phyloP scores from a whole-genome alignment of 2,888 invertebrate species.

The Chymomyza procnemis region DNA sequence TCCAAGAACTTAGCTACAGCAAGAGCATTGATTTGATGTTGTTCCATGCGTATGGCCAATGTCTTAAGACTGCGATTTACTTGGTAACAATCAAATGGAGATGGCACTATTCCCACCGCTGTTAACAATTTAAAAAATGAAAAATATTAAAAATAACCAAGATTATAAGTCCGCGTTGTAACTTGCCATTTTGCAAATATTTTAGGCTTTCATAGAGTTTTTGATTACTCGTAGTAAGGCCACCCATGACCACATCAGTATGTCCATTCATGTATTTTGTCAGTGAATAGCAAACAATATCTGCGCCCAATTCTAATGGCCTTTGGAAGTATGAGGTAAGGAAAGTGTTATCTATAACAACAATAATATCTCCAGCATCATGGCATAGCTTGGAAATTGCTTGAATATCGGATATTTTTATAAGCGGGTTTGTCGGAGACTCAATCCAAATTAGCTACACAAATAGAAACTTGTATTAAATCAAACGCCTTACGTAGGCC shows the following conservation, averaged over 20 bases:
- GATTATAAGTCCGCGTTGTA: not conserved
- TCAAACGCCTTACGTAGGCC: not conserved
- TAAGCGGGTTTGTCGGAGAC: slow-evolving; percentile 95
- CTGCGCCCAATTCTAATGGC: slow-evolving; percentile 93
- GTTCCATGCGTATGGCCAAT: slow-evolving; percentile 92
- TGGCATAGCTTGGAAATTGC: slow-evolving; percentile 84
- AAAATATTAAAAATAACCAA: not conserved
- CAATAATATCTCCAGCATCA: slow-evolving; percentile 79
- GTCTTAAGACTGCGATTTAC: slow-evolving; percentile 97
- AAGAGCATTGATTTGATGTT: slow-evolving; percentile 89
- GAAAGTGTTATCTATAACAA: slow-evolving; percentile 96
- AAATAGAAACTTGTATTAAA: not conserved
- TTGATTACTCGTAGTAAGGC: slow-evolving; percentile 86
- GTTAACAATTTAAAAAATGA: not conserved
- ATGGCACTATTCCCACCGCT: slow-evolving; percentile 90
- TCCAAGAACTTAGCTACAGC: slow-evolving; percentile 90
- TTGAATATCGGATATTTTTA: slow-evolving; percentile 93
- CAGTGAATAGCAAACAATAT: slow-evolving; percentile 93
- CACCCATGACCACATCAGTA: slow-evolving; percentile 98
- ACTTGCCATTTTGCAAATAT: slow-evolving; percentile 91
- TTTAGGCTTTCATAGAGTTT: slow-evolving; percentile 85
- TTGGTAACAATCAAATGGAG: slow-evolving; percentile 96
- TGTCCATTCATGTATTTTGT: slow-evolving; percentile 99
- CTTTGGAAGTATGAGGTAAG: slow-evolving; percentile 93
- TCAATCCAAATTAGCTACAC: slow-evolving; percentile 93